These are phyloP conservation scores for Nesidiocoris tenuis DNA, from an alignment of 2,888 invertebrate species.

Conservation along the genomic window DNA sequence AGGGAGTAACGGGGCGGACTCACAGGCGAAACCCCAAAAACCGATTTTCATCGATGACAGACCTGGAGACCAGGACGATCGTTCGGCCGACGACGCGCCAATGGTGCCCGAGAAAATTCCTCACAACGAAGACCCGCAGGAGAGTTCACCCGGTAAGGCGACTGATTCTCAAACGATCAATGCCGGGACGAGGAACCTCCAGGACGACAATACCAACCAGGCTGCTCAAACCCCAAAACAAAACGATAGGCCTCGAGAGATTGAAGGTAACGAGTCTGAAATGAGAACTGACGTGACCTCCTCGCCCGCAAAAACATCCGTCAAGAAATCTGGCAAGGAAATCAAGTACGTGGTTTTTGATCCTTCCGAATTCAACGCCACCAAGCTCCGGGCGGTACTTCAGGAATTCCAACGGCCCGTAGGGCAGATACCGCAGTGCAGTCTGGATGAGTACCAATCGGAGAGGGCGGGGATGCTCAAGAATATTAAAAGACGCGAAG, in stretches of 20 bases:
- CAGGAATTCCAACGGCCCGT: not conserved
- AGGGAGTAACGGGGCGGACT: not conserved
- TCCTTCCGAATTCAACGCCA: conserved; percentile 9
- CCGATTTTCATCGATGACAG: not conserved
- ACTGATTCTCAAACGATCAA: not conserved
- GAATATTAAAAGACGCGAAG: not conserved
- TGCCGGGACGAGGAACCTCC: not conserved
- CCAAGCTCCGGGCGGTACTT: conserved; percentile 5
- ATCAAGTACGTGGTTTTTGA: conserved; percentile 16
- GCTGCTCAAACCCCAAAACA: not conserved
- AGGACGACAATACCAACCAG: not conserved
- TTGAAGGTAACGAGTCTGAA: no score
- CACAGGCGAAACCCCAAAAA: not conserved
- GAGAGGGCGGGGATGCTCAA: conserved; percentile 1
- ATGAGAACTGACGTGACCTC: no score
- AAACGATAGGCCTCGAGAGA: not conserved
- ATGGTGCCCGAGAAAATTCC: no score
- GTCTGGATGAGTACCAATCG: conserved; percentile 18
- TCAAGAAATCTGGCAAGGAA: not conserved
- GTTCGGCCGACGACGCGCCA: not conserved
- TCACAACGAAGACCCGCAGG: not conserved
- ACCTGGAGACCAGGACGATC: not conserved
- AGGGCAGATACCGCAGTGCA: not conserved
- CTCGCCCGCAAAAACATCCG: not conserved
- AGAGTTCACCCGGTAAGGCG: not conserved